Percentiles rank a stretch among this genome's conserved stretches.
Evolutionary conservation across 2,888 invertebrate species (phyloP).

Genomic region (Agonopterix arenella): DNA sequence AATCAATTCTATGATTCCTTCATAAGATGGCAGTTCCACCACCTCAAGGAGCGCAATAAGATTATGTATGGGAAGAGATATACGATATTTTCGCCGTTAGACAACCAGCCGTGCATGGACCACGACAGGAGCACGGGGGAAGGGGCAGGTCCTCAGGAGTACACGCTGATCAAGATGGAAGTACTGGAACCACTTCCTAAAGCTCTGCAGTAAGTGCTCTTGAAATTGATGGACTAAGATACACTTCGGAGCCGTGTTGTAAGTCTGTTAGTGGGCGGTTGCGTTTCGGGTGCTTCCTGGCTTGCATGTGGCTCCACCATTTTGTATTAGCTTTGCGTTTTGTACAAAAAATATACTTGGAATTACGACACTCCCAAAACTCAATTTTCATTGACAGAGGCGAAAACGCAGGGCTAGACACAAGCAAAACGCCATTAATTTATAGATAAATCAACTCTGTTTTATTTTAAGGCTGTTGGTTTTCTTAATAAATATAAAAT

Average conservation of each 20-base stretch:
- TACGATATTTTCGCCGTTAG: slow-evolving; percentile 96
- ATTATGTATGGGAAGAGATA: slow-evolving; percentile 98
- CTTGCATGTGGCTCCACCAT: too few species aligned
- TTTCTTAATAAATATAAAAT: too few species aligned
- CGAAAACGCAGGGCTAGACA: too few species aligned
- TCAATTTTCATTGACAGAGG: too few species aligned
- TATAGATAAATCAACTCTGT: too few species aligned
- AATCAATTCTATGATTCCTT: slow-evolving; percentile 99
- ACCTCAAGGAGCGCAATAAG: slow-evolving; percentile 90
- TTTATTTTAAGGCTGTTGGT: too few species aligned
- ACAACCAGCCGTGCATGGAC: slow-evolving; percentile 99
- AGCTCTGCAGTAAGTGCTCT: slow-evolving; percentile 77
- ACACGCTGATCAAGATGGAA: slow-evolving; percentile 96
- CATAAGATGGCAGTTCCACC: slow-evolving; percentile 96
- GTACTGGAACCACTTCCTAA: slow-evolving; percentile 84
- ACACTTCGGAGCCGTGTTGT: not conserved
- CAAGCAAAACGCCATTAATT: too few species aligned
- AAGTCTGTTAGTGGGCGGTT: too few species aligned
- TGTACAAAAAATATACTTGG: too few species aligned
- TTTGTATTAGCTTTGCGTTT: too few species aligned
- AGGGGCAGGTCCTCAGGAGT: slow-evolving; percentile 98
- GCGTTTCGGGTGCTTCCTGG: too few species aligned
- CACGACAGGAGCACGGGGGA: slow-evolving; percentile 98
- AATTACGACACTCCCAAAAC: too few species aligned
- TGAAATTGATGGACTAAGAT: not conserved